Percentiles rank a stretch among this genome's conserved stretches.
phyloP scores from a whole-genome alignment of 1,140 invertebrate genomes.

The Portunus trituberculatus region DNA sequence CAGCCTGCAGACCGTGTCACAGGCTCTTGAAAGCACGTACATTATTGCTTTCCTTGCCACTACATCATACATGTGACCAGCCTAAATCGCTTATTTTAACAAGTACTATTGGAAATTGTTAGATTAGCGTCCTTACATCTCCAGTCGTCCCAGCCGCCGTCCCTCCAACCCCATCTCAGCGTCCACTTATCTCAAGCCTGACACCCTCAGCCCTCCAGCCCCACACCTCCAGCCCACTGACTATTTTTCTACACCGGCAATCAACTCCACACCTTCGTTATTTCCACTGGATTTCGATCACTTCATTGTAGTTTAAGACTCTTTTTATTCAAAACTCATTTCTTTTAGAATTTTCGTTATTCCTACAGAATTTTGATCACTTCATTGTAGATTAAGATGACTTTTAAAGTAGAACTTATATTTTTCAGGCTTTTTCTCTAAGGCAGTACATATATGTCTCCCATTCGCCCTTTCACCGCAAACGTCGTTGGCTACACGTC shows the following conservation, averaged over 20 bases:
- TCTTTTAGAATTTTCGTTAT: too few species aligned
- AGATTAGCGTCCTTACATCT: background rate
- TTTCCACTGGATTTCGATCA: slow-evolving; percentile 10
- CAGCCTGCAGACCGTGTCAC: background rate
- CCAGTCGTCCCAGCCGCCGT: background rate
- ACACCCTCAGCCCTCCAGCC: background rate
- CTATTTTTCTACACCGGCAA: background rate
- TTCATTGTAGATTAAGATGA: too few species aligned
- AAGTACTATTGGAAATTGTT: too few species aligned
- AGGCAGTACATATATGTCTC: background rate
- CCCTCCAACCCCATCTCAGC: background rate
- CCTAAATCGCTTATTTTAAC: too few species aligned
- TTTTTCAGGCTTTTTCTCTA: background rate
- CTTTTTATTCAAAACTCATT: background rate
- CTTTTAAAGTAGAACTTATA: background rate
- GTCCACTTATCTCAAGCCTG: background rate
- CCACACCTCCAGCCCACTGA: too few species aligned
- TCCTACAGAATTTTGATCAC: too few species aligned
- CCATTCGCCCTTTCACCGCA: background rate
- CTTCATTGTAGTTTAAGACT: background rate
- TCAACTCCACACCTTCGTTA: background rate
- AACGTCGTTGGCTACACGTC: background rate
- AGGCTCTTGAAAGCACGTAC: background rate
- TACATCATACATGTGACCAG: background rate
- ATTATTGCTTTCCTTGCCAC: background rate